Evolutionary conservation across 2,888 invertebrate genomes (phyloP).

Genomic region (Drosophila kambysellisi): DNA sequence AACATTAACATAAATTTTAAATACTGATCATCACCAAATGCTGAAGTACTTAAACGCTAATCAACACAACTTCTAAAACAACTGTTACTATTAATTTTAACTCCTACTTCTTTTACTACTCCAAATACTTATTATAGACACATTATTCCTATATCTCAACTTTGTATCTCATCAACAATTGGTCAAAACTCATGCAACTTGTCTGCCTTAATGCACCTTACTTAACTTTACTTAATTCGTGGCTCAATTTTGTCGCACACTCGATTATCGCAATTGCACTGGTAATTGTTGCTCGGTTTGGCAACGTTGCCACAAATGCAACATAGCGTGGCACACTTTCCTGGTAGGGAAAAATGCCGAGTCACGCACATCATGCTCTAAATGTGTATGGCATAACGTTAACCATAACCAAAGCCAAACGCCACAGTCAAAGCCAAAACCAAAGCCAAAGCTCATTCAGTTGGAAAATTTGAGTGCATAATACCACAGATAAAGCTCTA

Average conservation of each 20-base stretch:
- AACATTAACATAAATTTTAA: no score
- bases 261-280: constrained; percentile 15
- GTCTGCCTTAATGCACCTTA: constrained; percentile 22
- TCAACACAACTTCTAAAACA: background rate
- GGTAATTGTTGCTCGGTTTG: constrained; percentile 14
- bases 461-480: constrained; percentile 66
- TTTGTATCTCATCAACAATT: background rate
- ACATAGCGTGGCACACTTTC: constrained; percentile 44
- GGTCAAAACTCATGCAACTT: background rate
- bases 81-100: background rate
- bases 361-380: constrained; percentile 67
- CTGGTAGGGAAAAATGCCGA: constrained; percentile 51
- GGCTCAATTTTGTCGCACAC: constrained; percentile 1
- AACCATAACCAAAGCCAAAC: background rate
- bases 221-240: constrained; percentile 23
- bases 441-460: constrained; percentile 36
- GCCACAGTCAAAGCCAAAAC: background rate
- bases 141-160: background rate
- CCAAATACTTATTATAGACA: background rate
- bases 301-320: constrained; percentile 46
- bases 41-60: fast-evolving
- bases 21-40: background rate
- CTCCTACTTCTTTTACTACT: background rate
- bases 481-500: constrained; percentile 34
- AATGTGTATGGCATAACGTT: constrained; percentile 53